Conservation (phyloP, 1,140 invertebrate genomes). For the Megalonaias nervosa region DNA sequence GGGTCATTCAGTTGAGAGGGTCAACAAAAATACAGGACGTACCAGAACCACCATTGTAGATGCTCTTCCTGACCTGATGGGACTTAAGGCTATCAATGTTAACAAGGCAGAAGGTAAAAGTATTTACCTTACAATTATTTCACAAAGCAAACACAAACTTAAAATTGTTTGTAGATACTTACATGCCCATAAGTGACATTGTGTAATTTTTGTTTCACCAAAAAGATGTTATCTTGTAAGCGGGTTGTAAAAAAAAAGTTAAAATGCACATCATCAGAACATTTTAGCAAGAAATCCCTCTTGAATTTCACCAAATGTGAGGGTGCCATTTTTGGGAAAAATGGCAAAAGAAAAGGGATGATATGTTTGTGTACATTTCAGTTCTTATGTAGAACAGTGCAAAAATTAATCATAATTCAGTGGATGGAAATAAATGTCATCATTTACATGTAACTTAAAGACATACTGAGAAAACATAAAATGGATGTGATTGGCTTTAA, state of each 20-base stretch:
- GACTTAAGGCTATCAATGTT: conserved; percentile 72
- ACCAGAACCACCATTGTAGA: conserved; percentile 83
- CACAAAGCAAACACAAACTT: background rate
- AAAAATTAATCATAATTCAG: too few relatives aligned
- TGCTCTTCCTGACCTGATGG: conserved; percentile 75
- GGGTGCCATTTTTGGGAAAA: too few relatives aligned
- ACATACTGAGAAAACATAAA: too few relatives aligned
- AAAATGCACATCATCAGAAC: too few relatives aligned
- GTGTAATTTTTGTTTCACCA: background rate
- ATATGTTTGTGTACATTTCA: too few relatives aligned
- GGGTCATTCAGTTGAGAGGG: conserved; percentile 64
- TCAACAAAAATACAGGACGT: conserved; percentile 63
- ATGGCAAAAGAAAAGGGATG: too few relatives aligned
- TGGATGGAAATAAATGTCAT: too few relatives aligned
- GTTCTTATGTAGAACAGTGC: too few relatives aligned
- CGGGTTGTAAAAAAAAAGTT: too few relatives aligned
- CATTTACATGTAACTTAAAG: too few relatives aligned
- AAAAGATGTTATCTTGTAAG: background rate
- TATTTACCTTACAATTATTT: background rate
- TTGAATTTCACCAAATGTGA: too few relatives aligned
- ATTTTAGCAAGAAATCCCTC: too few relatives aligned
- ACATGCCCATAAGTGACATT: background rate
- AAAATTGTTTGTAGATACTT: background rate
- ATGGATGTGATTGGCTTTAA: background rate
- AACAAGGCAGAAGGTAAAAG: conserved; percentile 59